These are phyloP conservation scores for Gymnopithys bicolor DNA, from an alignment of 2,797 vertebrate species.

Conservation along the genomic window DNA sequence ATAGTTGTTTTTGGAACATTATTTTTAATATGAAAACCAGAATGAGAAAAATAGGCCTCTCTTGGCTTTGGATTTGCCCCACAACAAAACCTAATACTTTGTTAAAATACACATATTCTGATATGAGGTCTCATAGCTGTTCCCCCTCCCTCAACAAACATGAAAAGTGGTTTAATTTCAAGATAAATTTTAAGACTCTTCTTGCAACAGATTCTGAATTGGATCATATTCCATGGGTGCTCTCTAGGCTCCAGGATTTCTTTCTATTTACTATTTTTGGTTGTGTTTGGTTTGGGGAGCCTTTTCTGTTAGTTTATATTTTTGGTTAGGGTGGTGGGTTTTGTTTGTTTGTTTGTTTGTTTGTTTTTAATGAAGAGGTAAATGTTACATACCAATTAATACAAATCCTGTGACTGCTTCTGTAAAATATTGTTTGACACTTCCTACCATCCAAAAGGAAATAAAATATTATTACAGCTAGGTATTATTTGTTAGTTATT, in stretches of 20 bases:
- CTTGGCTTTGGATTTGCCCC: constrained; percentile 27
- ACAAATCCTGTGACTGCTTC: neutral
- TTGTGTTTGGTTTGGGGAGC: neutral
- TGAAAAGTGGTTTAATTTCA: neutral
- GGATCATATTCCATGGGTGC: neutral
- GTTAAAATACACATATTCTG: neutral
- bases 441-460: neutral
- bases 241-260: neutral
- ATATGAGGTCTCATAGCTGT: neutral
- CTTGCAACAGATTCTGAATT: neutral
- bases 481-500: neutral
- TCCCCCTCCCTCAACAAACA: rapidly evolving
- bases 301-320: neutral
- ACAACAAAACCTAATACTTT: constrained; percentile 15
- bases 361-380: neutral
- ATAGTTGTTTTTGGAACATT: constrained; percentile 42
- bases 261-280: neutral
- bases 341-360: neutral
- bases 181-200: neutral
- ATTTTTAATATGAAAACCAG: constrained; percentile 33
- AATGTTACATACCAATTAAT: neutral
- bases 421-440: neutral
- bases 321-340: neutral
- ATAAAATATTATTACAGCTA: neutral
- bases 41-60: constrained; percentile 28